Conservation (phyloP, 2,888 invertebrate genomes). For the Tromatobia lineatoria region DNA sequence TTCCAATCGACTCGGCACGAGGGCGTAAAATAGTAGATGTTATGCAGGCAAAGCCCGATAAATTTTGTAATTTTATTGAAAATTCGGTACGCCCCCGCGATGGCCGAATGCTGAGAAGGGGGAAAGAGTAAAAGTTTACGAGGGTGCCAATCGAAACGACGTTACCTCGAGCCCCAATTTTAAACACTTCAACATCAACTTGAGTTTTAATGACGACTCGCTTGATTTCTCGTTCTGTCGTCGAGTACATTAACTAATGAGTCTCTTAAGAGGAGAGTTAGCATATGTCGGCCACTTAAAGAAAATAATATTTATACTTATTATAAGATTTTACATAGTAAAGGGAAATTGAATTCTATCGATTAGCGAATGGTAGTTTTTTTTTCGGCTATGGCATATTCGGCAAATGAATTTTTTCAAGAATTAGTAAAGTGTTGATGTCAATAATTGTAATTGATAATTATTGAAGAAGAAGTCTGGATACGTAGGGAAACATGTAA, state of each 20-base stretch:
- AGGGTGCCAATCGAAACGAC: constrained; percentile 10
- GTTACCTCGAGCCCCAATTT: not conserved
- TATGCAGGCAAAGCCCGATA: not conserved
- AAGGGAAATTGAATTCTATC: too few species aligned
- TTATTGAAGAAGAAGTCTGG: too few species aligned
- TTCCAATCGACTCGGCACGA: not conserved
- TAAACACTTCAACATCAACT: not conserved
- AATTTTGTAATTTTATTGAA: constrained; percentile 7
- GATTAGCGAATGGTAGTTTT: too few species aligned
- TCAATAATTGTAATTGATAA: too few species aligned
- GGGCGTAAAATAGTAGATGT: constrained; percentile 1
- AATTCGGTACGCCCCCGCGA: not conserved
- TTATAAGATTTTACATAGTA: too few species aligned
- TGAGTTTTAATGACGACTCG: not conserved
- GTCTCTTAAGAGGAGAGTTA: not conserved
- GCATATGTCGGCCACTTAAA: too few species aligned
- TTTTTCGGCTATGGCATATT: too few species aligned
- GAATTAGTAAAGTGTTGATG: too few species aligned
- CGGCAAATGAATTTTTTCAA: too few species aligned
- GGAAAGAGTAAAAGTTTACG: constrained; percentile 1
- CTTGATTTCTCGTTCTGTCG: not conserved
- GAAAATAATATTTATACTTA: too few species aligned
- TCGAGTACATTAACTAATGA: constrained; percentile 7
- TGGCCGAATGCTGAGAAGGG: not conserved
- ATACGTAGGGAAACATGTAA: too few species aligned